Conservation (phyloP, 2,113 vertebrate species). For the Crotophaga sulcirostris region DNA sequence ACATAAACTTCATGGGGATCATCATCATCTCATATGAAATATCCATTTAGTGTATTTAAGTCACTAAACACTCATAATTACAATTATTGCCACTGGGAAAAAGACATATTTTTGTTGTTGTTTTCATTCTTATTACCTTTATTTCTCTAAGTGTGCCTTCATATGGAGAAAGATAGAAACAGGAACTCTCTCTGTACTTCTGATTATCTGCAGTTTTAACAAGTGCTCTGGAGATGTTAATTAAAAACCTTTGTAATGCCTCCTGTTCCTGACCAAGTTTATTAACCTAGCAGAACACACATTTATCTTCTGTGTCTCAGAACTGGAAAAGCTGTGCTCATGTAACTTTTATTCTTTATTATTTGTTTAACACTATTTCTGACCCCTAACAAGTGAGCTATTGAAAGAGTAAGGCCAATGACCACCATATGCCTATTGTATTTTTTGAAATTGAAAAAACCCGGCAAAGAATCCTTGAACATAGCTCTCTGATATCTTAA, state of each 20-base stretch:
- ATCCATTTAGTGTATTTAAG: background rate
- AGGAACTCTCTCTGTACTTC: background rate
- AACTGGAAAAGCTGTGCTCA: background rate
- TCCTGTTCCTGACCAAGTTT: background rate
- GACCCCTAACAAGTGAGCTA: background rate
- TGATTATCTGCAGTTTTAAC: background rate
- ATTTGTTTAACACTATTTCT: background rate
- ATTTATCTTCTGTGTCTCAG: background rate
- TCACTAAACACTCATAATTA: background rate
- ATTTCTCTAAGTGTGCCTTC: background rate
- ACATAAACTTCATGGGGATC: background rate
- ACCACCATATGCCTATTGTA: background rate
- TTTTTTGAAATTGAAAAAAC: background rate
- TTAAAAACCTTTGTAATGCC: background rate
- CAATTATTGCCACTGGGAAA: background rate
- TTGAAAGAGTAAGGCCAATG: background rate
- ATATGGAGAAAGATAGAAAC: background rate
- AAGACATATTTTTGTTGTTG: background rate
- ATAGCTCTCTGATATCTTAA: conserved; percentile 36
- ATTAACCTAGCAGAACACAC: background rate
- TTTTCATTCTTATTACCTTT: background rate
- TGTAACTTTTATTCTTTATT: background rate
- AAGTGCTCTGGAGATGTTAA: background rate
- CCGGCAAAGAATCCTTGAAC: background rate
- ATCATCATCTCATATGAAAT: background rate